A percentile compares a stretch with the other conserved stretches of the same genome.
Conservation (phyloP, 2,888 invertebrate species). For the Pachycephus smyrnensis region DNA sequence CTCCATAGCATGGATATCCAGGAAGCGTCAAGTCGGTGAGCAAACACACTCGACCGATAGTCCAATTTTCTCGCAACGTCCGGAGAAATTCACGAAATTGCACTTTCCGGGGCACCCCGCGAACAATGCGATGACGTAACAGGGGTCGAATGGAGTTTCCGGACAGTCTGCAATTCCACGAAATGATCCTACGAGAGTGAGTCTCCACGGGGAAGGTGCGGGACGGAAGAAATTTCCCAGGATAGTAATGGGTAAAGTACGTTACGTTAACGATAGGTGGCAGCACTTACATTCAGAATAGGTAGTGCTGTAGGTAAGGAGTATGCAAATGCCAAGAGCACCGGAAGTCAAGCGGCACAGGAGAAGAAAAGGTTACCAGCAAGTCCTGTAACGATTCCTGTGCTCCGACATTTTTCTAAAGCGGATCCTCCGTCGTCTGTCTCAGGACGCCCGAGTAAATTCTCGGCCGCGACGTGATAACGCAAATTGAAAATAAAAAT, state of each 20-base stretch:
- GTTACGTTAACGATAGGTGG: too few relatives aligned
- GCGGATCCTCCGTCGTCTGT: background rate
- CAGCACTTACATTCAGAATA: too few relatives aligned
- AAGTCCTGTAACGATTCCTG: background rate
- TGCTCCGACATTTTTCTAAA: background rate
- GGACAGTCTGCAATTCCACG: too few relatives aligned
- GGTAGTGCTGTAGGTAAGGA: constrained; percentile 12
- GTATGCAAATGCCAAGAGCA: constrained; percentile 25
- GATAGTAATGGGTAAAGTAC: too few relatives aligned
- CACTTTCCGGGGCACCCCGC: background rate
- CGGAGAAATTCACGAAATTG: background rate
- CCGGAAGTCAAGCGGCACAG: constrained; percentile 16
- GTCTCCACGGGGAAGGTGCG: too few relatives aligned
- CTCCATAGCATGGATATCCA: too few relatives aligned
- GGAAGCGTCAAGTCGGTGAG: background rate
- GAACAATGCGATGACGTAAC: too few relatives aligned
- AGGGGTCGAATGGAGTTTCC: too few relatives aligned
- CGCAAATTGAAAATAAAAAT: background rate
- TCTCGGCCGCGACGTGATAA: background rate
- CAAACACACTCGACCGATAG: background rate
- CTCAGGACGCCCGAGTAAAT: background rate
- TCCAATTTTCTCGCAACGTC: background rate
- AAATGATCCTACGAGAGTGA: too few relatives aligned
- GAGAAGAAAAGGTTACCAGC: constrained; percentile 7
- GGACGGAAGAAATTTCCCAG: too few relatives aligned